A percentile compares a stretch with the other conserved stretches of the same genome.
phyloP scores from a whole-genome alignment of 2,888 invertebrate genomes.

The Peribatodes rhomboidaria region DNA sequence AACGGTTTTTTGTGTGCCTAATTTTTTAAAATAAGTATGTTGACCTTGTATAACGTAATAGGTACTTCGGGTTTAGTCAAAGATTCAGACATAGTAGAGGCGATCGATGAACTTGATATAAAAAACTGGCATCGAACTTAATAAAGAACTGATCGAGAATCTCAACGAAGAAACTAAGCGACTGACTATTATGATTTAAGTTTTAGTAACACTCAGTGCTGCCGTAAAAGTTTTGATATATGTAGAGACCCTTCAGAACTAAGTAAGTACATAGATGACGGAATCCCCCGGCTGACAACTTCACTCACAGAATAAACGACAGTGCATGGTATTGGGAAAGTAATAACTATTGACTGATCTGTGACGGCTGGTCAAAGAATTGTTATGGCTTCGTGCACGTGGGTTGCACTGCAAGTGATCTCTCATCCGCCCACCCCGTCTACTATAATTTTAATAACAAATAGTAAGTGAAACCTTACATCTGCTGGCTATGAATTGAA shows the following conservation, averaged over 20 bases:
- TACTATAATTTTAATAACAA: slow-evolving; percentile 39
- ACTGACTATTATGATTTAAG: too few relatives aligned
- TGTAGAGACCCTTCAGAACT: too few relatives aligned
- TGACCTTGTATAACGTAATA: slow-evolving; percentile 23
- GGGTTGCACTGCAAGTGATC: slow-evolving; percentile 33
- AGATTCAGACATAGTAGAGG: too few relatives aligned
- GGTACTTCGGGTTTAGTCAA: slow-evolving; percentile 1
- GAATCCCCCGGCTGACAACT: too few relatives aligned
- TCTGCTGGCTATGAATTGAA: slow-evolving; percentile 21
- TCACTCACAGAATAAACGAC: too few relatives aligned
- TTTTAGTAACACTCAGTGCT: too few relatives aligned
- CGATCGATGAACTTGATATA: slow-evolving; percentile 10
- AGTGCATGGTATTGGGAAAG: neutral
- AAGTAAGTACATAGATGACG: too few relatives aligned
- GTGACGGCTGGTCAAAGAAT: slow-evolving; percentile 40
- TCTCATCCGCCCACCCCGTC: slow-evolving; percentile 40
- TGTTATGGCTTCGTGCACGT: slow-evolving; percentile 44
- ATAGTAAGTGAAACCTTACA: slow-evolving; percentile 36
- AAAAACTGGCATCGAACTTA: neutral
- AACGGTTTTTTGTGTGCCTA: slow-evolving; percentile 20
- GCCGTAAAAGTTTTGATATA: too few relatives aligned
- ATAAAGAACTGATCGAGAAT: neutral
- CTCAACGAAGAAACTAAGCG: too few relatives aligned
- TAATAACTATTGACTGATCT: slow-evolving; percentile 17
- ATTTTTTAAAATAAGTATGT: slow-evolving; percentile 25